phyloP scores from a whole-genome alignment of 2,113 vertebrate genomes.

The Pseudolaguvia tuberculata region DNA sequence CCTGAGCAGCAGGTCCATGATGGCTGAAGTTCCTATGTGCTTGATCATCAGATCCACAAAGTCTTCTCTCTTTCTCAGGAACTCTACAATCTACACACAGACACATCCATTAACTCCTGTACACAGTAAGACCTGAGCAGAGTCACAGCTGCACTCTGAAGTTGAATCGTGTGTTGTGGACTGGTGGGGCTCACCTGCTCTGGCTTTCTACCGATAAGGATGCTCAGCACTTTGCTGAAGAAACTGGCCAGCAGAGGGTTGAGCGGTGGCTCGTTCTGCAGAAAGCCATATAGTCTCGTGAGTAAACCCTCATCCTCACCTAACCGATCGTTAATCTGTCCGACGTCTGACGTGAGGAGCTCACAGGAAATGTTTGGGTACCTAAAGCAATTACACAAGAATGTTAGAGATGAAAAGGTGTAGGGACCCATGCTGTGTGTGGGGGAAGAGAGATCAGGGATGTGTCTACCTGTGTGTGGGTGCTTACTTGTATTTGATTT shows the following conservation, averaged over 20 bases:
- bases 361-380: slow-evolving; percentile 99
- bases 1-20: slow-evolving; percentile 95
- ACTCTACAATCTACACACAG: slow-evolving; percentile 91
- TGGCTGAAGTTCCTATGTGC: slow-evolving; percentile 97
- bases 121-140: neutral
- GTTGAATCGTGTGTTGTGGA: neutral
- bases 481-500: slow-evolving; percentile 94
- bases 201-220: slow-evolving; percentile 97
- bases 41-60: slow-evolving; percentile 96
- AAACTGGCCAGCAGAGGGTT: slow-evolving; percentile 97
- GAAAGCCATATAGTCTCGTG: slow-evolving; percentile 88
- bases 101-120: too few relatives aligned
- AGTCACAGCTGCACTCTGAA: neutral
- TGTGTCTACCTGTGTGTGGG: too few relatives aligned
- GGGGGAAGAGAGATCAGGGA: too few relatives aligned
- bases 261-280: slow-evolving; percentile 87
- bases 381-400: slow-evolving; percentile 57
- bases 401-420: neutral
- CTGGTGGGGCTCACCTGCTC: slow-evolving; percentile 77
- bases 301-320: slow-evolving; percentile 93
- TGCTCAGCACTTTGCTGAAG: slow-evolving; percentile 98
- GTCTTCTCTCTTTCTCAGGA: slow-evolving; percentile 89
- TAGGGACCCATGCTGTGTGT: neutral
- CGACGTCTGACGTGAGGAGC: slow-evolving; percentile 92
- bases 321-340: slow-evolving; percentile 91